phyloP scores from a whole-genome alignment of 2,888 invertebrate species.

The Stenolophus ochropezus region DNA sequence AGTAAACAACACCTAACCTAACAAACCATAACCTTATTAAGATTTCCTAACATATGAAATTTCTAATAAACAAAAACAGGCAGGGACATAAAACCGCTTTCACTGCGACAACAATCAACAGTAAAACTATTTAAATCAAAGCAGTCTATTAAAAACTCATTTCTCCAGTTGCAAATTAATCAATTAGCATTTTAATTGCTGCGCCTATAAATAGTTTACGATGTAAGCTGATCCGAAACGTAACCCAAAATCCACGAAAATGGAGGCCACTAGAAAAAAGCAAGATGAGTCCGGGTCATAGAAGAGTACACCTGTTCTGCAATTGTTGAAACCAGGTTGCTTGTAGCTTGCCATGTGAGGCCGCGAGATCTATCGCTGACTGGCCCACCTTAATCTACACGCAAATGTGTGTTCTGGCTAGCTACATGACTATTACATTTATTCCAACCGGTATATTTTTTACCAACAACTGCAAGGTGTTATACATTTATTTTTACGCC shows the following conservation, averaged over 20 bases:
- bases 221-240: conserved; percentile 35
- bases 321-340: conserved; percentile 34
- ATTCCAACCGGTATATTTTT: background rate
- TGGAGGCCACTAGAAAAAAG: conserved; percentile 42
- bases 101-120: conserved; percentile 41
- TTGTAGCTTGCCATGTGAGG: conserved; percentile 27
- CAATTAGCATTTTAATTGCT: conserved; percentile 54
- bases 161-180: conserved; percentile 43
- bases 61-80: conserved; percentile 49
- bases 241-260: conserved; percentile 44
- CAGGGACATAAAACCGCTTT: conserved; percentile 44
- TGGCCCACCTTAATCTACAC: conserved; percentile 8
- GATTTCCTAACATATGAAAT: conserved; percentile 35
- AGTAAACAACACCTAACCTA: conserved; percentile 11
- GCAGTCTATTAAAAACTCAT: conserved; percentile 42
- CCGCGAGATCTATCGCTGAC: conserved; percentile 7
- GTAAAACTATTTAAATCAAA: conserved; percentile 42
- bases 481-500: background rate
- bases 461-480: background rate
- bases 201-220: conserved; percentile 50
- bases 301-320: conserved; percentile 30
- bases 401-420: background rate
- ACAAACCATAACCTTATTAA: conserved; percentile 14
- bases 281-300: conserved; percentile 33
- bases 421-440: background rate